Evolutionary conservation across 2,113 vertebrate genomes (phyloP), one percentile per base, ranked within the genome.

Genomic region (Symphodus melops): DNA sequence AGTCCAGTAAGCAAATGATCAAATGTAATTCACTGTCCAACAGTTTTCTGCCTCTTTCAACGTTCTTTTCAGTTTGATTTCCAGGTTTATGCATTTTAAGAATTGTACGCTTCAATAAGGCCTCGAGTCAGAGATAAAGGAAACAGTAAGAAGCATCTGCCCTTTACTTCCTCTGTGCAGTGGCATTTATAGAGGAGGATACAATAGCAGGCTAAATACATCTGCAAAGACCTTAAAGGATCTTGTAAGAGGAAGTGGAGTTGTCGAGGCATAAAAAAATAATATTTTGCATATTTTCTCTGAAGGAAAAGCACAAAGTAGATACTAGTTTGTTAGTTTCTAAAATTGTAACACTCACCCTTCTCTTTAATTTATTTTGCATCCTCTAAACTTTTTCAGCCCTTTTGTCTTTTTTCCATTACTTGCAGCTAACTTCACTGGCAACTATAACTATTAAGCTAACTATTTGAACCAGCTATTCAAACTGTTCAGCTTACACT

Each of bases 191-290:
- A 13, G 46, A 65, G 51, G 66, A 64, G 60, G 62, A 70, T 69
- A 64, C 81, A 86, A 79, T 63, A 88, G 84, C 74, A 67, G 56
- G 11, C 10, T 17, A 42, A 72, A 64, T 49, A 58, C 28, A 49
- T 39, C 37, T 7, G 6, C 12, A 8, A 0, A 39, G 21, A 39
- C 28, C 5, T 28, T 46, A 25, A 53, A 20, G 25, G n/a, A 11
- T 42, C 70, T 69, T 33, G 14, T 0, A 79, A 78, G 75, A 85
- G 79, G 86, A 89, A 91, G 64, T 88, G 58, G 59, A 21, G 16
- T 21, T 8, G 42, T 70, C 76, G 79, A 69, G 79, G 59, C 54
- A 20, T 53, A 8, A 37, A 20, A 61, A 39, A 9, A 49, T 4
- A 33, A 28, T 54, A 25, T 60, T 48, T 48, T 2, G 28, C 28